These are phyloP conservation scores for Enteromius mattozi DNA, from an alignment of 2,797 vertebrate species.

Conservation along the genomic window DNA sequence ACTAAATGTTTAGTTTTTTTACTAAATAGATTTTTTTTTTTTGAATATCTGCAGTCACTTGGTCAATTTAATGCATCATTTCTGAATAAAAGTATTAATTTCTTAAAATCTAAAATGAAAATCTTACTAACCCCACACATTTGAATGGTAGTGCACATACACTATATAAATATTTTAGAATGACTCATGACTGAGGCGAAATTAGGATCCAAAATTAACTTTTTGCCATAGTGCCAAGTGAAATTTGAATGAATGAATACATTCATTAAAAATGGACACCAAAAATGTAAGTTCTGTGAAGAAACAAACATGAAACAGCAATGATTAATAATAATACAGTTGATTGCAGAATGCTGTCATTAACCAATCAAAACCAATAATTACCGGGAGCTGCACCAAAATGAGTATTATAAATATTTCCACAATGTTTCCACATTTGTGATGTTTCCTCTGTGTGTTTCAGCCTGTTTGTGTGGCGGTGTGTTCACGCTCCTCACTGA, in stretches of 20 bases:
- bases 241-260: background rate
- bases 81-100: background rate
- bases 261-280: background rate
- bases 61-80: background rate
- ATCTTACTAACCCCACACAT: background rate
- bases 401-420: background rate
- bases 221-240: background rate
- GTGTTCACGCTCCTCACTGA: constrained; percentile 92
- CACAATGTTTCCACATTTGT: background rate
- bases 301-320: background rate
- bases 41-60: too few relatives aligned
- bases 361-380: background rate
- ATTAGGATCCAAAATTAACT: background rate
- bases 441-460: constrained; percentile 14
- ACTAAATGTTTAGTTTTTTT: background rate
- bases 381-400: background rate
- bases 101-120: background rate
- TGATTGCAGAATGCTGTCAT: background rate
- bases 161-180: background rate
- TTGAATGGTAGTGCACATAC: background rate
- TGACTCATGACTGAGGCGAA: background rate
- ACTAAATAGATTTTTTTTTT: background rate
- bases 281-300: background rate
- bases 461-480: constrained; percentile 97
- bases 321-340: background rate